Base-by-base conservation (phyloP, 2,888 invertebrate genomes). In the Pollenia amentaria region DNA sequence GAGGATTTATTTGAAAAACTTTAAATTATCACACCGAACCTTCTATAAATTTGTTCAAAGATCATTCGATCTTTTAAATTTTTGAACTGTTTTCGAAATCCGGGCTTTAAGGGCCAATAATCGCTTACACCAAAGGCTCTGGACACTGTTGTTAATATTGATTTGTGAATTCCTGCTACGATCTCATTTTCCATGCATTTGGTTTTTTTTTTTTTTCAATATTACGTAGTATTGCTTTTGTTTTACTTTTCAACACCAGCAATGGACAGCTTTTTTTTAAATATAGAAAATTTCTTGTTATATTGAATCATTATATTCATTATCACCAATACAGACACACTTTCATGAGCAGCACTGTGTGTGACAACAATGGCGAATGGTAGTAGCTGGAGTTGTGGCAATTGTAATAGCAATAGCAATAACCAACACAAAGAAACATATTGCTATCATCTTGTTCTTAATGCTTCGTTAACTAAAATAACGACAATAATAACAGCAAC, bases 401-500 rank as follows among this genome's bases (percentile, higher is more conserved):
- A 9, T 55, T 40, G 18, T 3, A 51, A 16, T 11, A 64, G 38
- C 8, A 75, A n/a, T 44, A 8, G 57, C 46, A 69, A n/a, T 64
- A 64, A 76, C 18, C 62, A 64, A 67, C 75, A 42, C 48, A 18
- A 64, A 64, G 46, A 75, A 73, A 62, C 80, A 80, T 69, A 70
- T 80, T 80, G 75, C 70, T 69, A 46, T 75, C 79, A 80, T 76
- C 64, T 55, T 85, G 80, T 76, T 55, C 44, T 85, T 62, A 62
- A 79, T 84, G 84, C 79, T 79, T 79, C 79, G 84, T 75, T 84
- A 70, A 67, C 6, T 79, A 55, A 55, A 55, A 65, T 51, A 51
- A 55, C 44, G 16, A 10, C 29, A 38, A 18, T 55, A 60, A 18
- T 65, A 73, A 55, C 62, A 57, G 12, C 51, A 51, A 62, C n/a